Evolutionary conservation across 2,888 invertebrate genomes (phyloP).

Genomic region (Leptopilina syphax): DNA sequence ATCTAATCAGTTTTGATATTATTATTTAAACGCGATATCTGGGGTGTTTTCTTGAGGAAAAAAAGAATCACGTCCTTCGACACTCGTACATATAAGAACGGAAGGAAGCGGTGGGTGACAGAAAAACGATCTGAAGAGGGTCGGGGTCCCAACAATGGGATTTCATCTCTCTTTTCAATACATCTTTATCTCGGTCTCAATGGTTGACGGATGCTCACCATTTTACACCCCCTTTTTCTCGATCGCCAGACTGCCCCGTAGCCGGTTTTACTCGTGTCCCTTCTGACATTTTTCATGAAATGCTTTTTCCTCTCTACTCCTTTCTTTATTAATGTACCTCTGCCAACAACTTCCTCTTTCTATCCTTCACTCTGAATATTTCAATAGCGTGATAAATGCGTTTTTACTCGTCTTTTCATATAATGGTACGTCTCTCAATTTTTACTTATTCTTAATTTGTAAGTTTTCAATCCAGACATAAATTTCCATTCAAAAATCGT

Average conservation of each 20-base stretch:
- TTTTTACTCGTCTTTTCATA: background rate
- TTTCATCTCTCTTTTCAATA: constrained; percentile 68
- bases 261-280: constrained; percentile 48
- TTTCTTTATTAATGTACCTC: constrained; percentile 59
- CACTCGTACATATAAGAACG: constrained; percentile 48
- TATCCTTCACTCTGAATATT: constrained; percentile 50
- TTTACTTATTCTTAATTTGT: background rate
- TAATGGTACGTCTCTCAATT: background rate
- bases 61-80: background rate
- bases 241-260: constrained; percentile 45
- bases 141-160: constrained; percentile 63
- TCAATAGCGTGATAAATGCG: constrained; percentile 47
- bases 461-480: no score
- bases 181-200: constrained; percentile 71
- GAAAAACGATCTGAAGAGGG: constrained; percentile 45
- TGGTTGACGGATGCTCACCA: constrained; percentile 71
- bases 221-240: constrained; percentile 61
- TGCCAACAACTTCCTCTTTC: constrained; percentile 46
- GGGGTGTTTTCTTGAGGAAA: constrained; percentile 28
- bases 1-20: no score
- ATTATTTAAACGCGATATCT: background rate
- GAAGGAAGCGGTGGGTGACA: constrained; percentile 58
- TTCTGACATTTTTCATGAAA: constrained; percentile 64
- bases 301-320: constrained; percentile 52
- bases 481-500: no score